Percentiles rank a stretch among this genome's conserved stretches.
phyloP scores from a whole-genome alignment of 2,113 vertebrate genomes.

The Microcebus murinus region DNA sequence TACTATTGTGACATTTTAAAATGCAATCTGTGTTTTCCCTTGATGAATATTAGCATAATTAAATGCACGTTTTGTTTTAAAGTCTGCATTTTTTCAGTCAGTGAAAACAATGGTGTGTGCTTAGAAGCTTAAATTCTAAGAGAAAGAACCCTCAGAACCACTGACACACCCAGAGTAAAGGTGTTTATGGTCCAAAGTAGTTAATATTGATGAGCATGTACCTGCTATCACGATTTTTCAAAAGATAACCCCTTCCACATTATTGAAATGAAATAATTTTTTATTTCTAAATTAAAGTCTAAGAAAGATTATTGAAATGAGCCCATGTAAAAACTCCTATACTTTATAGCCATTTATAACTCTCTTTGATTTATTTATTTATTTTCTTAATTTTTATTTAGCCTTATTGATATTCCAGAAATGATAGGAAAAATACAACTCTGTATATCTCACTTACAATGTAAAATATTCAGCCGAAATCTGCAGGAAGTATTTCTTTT shows the following conservation, averaged over 20 bases:
- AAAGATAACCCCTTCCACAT: neutral
- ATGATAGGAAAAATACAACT: neutral
- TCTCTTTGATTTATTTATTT: neutral
- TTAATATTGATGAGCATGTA: neutral
- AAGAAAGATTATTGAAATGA: neutral
- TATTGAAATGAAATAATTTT: neutral
- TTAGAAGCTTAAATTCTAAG: conserved; percentile 13
- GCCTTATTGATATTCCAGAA: conserved; percentile 2
- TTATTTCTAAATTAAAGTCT: conserved; percentile 33
- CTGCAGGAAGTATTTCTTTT: neutral
- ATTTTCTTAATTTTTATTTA: conserved; percentile 26
- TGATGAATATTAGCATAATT: conserved; percentile 19
- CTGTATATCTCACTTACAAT: neutral
- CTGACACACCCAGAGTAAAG: neutral
- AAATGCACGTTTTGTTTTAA: conserved; percentile 34
- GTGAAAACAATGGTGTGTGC: neutral
- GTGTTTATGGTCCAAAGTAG: neutral
- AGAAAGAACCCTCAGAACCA: neutral
- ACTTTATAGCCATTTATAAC: neutral
- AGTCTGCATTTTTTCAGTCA: neutral
- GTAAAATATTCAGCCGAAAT: neutral
- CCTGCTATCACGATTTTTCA: neutral
- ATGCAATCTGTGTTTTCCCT: neutral
- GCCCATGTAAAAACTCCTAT: neutral
- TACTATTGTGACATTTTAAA: conserved; percentile 14